Evolutionary conservation across 2,888 invertebrate genomes (phyloP), one percentile per base, ranked within the genome.

Genomic region (Ophraella communa): DNA sequence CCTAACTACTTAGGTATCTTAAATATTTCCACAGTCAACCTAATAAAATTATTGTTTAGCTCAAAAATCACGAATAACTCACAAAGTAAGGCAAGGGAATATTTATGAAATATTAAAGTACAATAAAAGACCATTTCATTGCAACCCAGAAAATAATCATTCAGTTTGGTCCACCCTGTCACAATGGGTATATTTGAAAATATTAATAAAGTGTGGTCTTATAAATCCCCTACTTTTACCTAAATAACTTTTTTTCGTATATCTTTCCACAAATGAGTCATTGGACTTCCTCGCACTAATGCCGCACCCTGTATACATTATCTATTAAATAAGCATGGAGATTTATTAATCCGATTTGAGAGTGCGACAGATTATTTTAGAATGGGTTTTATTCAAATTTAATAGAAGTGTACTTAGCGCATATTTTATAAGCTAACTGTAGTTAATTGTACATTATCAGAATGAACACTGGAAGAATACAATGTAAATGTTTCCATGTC

Each of bases 401-500:
- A 17, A 7, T 17, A 14, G 10, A 30, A 3, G 30, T 10, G 0
- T 10, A 10, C 10, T 39, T 39, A n/a, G n/a, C n/a, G n/a, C n/a
- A n/a, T n/a, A n/a, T n/a, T n/a, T n/a, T n/a, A 39, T 17, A 39
- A 17, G 7, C 39, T 39, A 14, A 39, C 39, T 33, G 23, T n/a
- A 4, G 58, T 23, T 8, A 59, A 21, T 54, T 54, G 27, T 10
- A 49, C 27, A 59, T 60, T 52, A 20, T 35, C 49, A 17, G 54
- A 49, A 23, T 39, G 45, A 5, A 24, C 54, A n/a, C 61, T 62
- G 7, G 66, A 64, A 10, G 66, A 61, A 24, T 66, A 66, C 23
- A 66, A 45, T 20, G 64, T 66, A 14, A 66, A 66, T n/a, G 64
- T 64, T 57, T 66, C 58, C 2, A 66, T 33, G 10, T 54, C 45